phyloP scores from a whole-genome alignment of 2,888 invertebrate species.

The Oscheius sp. region DNA sequence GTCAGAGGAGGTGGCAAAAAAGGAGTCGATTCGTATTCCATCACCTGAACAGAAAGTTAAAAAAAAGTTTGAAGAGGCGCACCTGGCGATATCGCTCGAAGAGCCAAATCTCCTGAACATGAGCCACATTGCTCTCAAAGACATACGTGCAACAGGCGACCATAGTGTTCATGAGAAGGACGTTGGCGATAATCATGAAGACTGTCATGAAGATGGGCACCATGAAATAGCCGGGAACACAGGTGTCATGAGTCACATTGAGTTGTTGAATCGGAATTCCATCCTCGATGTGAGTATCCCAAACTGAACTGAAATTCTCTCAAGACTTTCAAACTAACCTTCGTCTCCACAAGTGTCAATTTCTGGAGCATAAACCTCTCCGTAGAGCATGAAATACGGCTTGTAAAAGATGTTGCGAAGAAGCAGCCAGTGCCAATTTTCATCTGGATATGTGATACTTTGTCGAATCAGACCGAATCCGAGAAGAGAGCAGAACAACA shows the following conservation, averaged over 20 bases:
- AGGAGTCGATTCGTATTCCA: slow-evolving; percentile 97
- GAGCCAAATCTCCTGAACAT: slow-evolving; percentile 98
- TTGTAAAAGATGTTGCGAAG: slow-evolving; percentile 93
- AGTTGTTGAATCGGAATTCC: slow-evolving; percentile 54
- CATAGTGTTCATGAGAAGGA: slow-evolving; percentile 93
- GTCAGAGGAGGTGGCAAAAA: slow-evolving; percentile 85
- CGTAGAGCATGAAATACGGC: slow-evolving; percentile 98
- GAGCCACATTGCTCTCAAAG: slow-evolving; percentile 85
- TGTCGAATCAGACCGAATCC: slow-evolving; percentile 94
- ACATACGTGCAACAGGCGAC: slow-evolving; percentile 87
- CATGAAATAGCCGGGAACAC: slow-evolving; percentile 81
- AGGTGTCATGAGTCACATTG: slow-evolving; percentile 62
- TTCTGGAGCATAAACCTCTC: slow-evolving; percentile 93
- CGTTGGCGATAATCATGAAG: slow-evolving; percentile 94
- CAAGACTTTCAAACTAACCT: slow-evolving; percentile 41
- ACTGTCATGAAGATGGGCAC: slow-evolving; percentile 80
- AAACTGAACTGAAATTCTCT: slow-evolving; percentile 42
- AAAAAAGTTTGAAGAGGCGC: too few species aligned
- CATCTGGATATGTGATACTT: slow-evolving; percentile 89
- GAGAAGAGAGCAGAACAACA: slow-evolving; percentile 92
- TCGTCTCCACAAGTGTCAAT: slow-evolving; percentile 80
- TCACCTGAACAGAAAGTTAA: slow-evolving; percentile 76
- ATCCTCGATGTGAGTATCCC: slow-evolving; percentile 57
- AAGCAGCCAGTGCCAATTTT: slow-evolving; percentile 88
- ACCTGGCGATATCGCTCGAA: slow-evolving; percentile 92